Evolutionary conservation across 53 echinoderm and acorn worm species (phyloP), one percentile per base, ranked within the genome.

Genomic region (Crossaster papposus): DNA sequence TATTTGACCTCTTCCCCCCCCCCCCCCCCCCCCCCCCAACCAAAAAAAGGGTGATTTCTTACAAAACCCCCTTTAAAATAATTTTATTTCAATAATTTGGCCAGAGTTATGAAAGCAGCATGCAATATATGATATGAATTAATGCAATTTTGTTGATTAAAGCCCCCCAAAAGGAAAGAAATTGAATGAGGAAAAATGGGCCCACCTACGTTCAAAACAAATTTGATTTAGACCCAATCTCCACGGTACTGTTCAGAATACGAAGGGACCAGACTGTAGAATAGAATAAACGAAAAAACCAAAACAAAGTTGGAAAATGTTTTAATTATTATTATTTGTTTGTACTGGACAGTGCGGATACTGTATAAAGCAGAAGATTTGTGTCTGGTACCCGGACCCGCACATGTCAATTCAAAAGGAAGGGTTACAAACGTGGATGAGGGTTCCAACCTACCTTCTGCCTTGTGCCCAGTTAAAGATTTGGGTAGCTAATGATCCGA

Each of bases 381-480:
- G 23, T 36, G 76, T 85, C 86, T 74, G 86, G 76, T 88, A 64
- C 64, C 88, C n/a, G 65, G 78, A 35, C 63, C 36, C 64, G 64
- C 54, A 18, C 33, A 63, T 55, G 11, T 26, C 29, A 31, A 1
- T 2, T 15, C 15, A 79, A 30, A 37, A 1, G 75, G 22, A 5
- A 24, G 9, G 14, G 28, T 24, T 65, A 36, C 51, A 28, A 51
- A 1, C 20, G 12, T 24, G 2, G 70, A 50, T 24, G 54, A 85
- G 36, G 73, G 30, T 72, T 31, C 12, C 3, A 74, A 93, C 95
- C 93, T 51, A 95, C 95, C 88, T 91, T 35, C 77, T 88, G 26
- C 85, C 90, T 73, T 91, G 90, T 22, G 88, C 71, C 95, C 92
- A 92, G 51, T 89, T 90, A 17, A 72, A 71, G 71, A 91, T 62